phyloP scores from a whole-genome alignment of 2,888 invertebrate species.

The Zonitis immaculata region DNA sequence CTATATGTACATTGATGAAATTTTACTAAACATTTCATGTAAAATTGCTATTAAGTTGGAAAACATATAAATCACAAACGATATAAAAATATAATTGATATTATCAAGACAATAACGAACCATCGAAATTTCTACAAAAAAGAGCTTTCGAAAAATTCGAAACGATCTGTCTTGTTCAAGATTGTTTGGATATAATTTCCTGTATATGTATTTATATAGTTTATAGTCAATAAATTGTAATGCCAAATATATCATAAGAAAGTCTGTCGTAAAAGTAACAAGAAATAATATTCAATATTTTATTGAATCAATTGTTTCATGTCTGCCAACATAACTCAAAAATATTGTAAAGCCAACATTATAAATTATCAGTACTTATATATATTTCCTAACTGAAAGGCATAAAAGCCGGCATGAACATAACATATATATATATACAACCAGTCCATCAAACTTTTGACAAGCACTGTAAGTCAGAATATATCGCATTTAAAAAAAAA shows the following conservation, averaged over 20 bases:
- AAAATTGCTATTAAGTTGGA: too few relatives aligned
- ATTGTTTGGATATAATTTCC: background rate
- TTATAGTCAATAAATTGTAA: conserved; percentile 1
- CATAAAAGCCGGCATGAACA: conserved; percentile 12
- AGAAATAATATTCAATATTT: conserved; percentile 16
- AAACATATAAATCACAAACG: too few relatives aligned
- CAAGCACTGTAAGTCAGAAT: conserved; percentile 16
- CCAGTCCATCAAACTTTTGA: conserved; percentile 20
- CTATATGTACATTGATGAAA: too few relatives aligned
- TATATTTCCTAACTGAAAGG: conserved; percentile 16
- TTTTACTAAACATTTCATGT: too few relatives aligned
- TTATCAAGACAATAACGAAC: too few relatives aligned
- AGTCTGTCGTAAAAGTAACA: conserved; percentile 13
- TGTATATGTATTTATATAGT: too few relatives aligned
- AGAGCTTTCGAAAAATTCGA: too few relatives aligned
- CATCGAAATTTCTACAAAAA: too few relatives aligned
- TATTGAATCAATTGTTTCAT: conserved; percentile 14
- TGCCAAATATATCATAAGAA: background rate
- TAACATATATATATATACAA: too few relatives aligned
- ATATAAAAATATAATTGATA: too few relatives aligned
- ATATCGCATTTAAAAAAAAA: background rate
- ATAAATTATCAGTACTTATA: too few relatives aligned
- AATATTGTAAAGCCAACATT: conserved; percentile 15
- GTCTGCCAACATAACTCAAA: conserved; percentile 13
- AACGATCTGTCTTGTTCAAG: too few relatives aligned